Percentiles rank a stretch among this genome's conserved stretches.
phyloP scores from a whole-genome alignment of 1,140 invertebrate genomes.

The Bathynomus jamesi region DNA sequence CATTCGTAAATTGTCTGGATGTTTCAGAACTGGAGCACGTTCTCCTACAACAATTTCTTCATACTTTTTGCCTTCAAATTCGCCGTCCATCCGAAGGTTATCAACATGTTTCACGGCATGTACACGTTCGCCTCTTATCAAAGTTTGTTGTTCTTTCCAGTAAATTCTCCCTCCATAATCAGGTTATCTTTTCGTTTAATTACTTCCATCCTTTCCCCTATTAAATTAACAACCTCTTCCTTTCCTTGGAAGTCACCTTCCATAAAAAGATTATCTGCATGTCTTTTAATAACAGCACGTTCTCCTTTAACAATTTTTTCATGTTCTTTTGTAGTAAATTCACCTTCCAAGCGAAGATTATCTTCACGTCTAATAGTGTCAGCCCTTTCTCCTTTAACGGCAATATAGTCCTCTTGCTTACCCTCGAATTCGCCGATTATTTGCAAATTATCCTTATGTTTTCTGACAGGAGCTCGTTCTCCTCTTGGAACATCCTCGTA shows the following conservation, averaged over 20 bases:
- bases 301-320: not conserved
- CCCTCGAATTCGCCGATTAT: constrained; percentile 18
- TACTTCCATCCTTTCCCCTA: constrained; percentile 20
- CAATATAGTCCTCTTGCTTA: constrained; percentile 2
- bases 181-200: constrained; percentile 37
- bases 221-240: constrained; percentile 22
- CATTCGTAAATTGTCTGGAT: constrained; percentile 48
- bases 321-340: constrained; percentile 39
- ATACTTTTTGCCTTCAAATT: constrained; percentile 43
- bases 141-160: too few relatives aligned
- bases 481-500: constrained; percentile 30
- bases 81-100: constrained; percentile 34
- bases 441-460: constrained; percentile 35
- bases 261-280: constrained; percentile 50
- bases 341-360: constrained; percentile 38
- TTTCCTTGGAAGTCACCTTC: constrained; percentile 31
- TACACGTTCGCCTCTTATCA: too few relatives aligned
- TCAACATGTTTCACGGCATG: constrained; percentile 25
- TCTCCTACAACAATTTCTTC: constrained; percentile 45
- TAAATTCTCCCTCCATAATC: constrained; percentile 39
- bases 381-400: constrained; percentile 10
- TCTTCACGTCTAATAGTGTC: constrained; percentile 46
- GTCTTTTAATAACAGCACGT: constrained; percentile 38
- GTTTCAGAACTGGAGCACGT: constrained; percentile 44
- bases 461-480: constrained; percentile 28